A percentile compares a stretch with the other conserved stretches of the same genome.
These are phyloP conservation scores for Batillaria attramentaria DNA, from an alignment of 1,140 invertebrate species.

Conservation along the genomic window DNA sequence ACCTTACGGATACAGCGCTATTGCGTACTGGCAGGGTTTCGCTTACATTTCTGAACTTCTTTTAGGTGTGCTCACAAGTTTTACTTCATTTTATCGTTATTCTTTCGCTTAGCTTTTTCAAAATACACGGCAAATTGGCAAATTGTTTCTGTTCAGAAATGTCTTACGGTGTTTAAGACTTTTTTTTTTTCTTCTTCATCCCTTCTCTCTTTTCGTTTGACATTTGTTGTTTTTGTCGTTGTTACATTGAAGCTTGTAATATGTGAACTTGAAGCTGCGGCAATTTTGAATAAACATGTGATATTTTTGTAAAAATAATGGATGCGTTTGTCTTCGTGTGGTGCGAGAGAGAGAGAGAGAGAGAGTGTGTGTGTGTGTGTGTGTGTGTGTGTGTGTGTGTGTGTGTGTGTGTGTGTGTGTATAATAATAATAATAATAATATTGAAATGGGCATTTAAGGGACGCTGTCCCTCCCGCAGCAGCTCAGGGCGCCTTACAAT, in stretches of 20 bases:
- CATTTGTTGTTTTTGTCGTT: background rate
- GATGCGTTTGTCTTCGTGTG: background rate
- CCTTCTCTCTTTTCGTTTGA: background rate
- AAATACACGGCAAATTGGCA: no score
- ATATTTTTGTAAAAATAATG: constrained; percentile 25
- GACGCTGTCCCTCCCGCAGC: no score
- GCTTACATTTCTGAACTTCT: no score
- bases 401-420: constrained; percentile 14
- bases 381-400: constrained; percentile 2
- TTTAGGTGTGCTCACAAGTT: no score
- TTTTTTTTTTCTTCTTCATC: background rate
- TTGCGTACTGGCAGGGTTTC: no score
- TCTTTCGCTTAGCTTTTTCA: no score
- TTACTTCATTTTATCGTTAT: no score
- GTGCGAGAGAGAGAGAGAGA: background rate
- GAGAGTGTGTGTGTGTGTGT: constrained; percentile 11
- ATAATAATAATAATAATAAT: background rate
- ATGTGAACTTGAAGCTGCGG: background rate
- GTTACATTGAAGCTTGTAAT: background rate
- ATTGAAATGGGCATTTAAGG: no score
- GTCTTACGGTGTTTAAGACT: no score
- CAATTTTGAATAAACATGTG: constrained; percentile 26
- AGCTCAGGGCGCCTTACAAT: no score
- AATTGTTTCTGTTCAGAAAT: no score
- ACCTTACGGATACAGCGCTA: no score